Evolutionary conservation across 2,888 invertebrate genomes (phyloP), one percentile per base, ranked within the genome.

Genomic region (Apodemia hepburni): DNA sequence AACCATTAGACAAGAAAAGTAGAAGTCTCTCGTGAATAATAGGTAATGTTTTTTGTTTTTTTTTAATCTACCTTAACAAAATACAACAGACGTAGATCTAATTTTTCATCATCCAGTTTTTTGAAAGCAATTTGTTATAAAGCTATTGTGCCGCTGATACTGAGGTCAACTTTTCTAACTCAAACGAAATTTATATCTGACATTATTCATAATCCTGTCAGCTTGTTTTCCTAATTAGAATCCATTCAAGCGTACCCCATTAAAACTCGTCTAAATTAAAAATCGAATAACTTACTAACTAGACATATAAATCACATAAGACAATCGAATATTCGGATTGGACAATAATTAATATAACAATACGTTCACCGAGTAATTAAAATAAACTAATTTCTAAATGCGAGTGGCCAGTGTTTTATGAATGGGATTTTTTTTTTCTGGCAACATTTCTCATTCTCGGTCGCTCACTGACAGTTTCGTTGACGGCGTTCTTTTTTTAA

Each of bases 221-320:
- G 81, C 81, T 87, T 88, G 88, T 90, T 90, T 89, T 88, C 84
- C 83, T 89, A 89, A 91, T 91, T 89, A 91, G 85, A 90, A 90
- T 75, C 87, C 90, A 91, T 91, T 91, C 91, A 91, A 77, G 72
- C 82, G 81, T 77, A 83, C 76, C 85, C 89, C 88, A 90, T 91
- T 91, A 90, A 90, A 90, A 84, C 84, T 82, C 84, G 84, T 85
- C 87, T 85, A 91, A 91, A 91, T 90, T 90, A 90, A 91, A 91
- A 90, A 81, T 86, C 83, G 75, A 90, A 90, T 90, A 90, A 91
- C 88, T 90, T 89, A 90, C 90, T 90, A 91, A 91, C 90, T 91
- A 90, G 89, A 85, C 73, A 70, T 85, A 90, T 91, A 91, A 91
- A 91, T 91, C 91, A 89, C 76, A 72, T 67, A 83, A 89, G 85